Evolutionary conservation across 2,113 vertebrate genomes (phyloP).

Genomic region (Fulmarus glacialis): DNA sequence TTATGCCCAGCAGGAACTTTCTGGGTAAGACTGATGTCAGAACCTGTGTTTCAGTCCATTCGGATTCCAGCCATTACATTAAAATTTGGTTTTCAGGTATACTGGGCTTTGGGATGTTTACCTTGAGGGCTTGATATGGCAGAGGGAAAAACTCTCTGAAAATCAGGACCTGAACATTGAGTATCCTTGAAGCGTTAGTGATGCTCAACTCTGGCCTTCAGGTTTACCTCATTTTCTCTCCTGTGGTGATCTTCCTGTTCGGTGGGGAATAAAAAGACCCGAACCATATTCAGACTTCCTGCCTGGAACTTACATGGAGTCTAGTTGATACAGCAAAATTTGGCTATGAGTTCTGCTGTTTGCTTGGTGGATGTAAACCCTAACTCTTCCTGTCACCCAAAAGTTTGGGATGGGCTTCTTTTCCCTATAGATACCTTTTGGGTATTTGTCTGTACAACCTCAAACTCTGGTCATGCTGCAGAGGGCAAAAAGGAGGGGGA

Average conservation of each 20-base stretch:
- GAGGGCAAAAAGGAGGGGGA: not conserved
- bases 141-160: not conserved
- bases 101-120: not conserved
- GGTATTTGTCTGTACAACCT: not conserved
- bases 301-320: not conserved
- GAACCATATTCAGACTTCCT: not conserved
- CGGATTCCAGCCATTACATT: not conserved
- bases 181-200: not conserved
- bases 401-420: not conserved
- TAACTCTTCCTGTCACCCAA: not conserved
- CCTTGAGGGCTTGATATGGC: not conserved
- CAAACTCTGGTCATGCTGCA: not conserved
- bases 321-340: not conserved
- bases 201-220: not conserved
- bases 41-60: not conserved
- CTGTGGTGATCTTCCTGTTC: not conserved
- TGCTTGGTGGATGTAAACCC: not conserved
- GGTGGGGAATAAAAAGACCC: not conserved
- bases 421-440: not conserved
- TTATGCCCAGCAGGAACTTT: constrained; percentile 89
- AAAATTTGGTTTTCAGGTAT: not conserved
- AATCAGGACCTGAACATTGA: not conserved
- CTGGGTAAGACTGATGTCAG: constrained; percentile 79
- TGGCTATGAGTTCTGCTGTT: not conserved
- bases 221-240: not conserved